Evolutionary conservation across 2,797 vertebrate genomes (phyloP).

Genomic region (Danio kyathit): DNA sequence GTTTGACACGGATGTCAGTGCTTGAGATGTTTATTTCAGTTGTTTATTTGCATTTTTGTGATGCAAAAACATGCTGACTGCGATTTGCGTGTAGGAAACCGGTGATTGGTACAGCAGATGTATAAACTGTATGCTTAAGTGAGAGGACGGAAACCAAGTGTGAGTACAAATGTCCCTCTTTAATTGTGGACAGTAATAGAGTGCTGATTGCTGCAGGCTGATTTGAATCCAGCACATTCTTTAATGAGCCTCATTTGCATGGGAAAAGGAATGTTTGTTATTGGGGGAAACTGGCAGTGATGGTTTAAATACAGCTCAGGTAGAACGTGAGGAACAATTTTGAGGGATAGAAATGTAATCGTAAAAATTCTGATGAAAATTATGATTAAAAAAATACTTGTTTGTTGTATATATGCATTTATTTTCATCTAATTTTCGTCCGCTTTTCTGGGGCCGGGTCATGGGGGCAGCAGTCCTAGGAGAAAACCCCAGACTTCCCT

Average conservation of each 20-base stretch:
- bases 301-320: background rate
- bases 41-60: conserved; percentile 1
- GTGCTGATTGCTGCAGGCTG: background rate
- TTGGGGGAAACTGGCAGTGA: background rate
- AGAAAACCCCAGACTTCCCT: too few species aligned
- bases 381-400: background rate
- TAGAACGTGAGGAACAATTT: background rate
- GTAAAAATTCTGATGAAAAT: background rate
- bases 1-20: conserved; percentile 3
- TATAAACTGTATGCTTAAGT: background rate
- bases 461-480: too few species aligned
- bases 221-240: conserved; percentile 4
- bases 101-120: background rate
- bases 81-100: background rate
- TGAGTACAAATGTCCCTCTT: background rate
- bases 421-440: too few species aligned
- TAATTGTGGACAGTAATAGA: background rate
- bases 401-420: too few species aligned
- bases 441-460: too few species aligned
- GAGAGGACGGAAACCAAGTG: background rate
- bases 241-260: conserved; percentile 1
- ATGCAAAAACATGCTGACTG: background rate
- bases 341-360: background rate
- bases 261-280: background rate
- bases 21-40: background rate